Evolutionary conservation across 2,797 vertebrate species (phyloP).

Genomic region (Protosalanx chinensis): DNA sequence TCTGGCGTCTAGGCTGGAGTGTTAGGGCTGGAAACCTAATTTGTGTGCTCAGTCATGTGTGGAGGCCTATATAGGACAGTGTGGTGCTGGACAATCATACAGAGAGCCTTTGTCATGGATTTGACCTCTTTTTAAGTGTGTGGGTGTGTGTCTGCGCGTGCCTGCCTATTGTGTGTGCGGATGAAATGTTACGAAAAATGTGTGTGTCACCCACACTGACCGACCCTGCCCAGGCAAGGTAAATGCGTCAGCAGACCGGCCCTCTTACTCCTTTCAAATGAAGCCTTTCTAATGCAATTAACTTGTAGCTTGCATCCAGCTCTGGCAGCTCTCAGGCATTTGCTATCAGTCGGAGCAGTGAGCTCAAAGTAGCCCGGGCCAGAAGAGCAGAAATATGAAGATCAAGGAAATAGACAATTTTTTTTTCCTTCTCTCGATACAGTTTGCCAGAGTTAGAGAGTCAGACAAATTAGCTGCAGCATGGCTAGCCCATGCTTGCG

Average conservation of each 20-base stretch:
- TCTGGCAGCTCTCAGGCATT: constrained; percentile 1
- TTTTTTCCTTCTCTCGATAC: background rate
- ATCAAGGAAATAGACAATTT: constrained; percentile 4
- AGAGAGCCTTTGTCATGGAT: constrained; percentile 54
- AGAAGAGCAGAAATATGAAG: constrained; percentile 1
- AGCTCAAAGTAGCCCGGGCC: background rate
- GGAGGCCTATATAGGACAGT: constrained; percentile 49
- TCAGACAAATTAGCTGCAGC: constrained; percentile 16
- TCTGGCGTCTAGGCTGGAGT: constrained; percentile 54
- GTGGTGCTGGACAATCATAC: constrained; percentile 53
- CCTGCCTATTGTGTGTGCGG: constrained; percentile 16
- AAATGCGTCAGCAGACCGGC: constrained; percentile 19
- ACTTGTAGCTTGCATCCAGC: constrained; percentile 31
- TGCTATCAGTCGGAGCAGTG: constrained; percentile 9
- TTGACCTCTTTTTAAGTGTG: constrained; percentile 42
- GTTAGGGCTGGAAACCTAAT: constrained; percentile 52
- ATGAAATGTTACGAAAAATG: background rate
- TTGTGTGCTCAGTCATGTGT: constrained; percentile 62
- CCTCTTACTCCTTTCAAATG: constrained; percentile 38
- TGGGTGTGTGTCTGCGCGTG: constrained; percentile 23
- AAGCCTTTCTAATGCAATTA: constrained; percentile 51
- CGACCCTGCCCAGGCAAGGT: constrained; percentile 23
- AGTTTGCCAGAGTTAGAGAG: background rate
- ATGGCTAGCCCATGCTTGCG: constrained; percentile 13
- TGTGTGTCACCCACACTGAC: constrained; percentile 19